phyloP scores from a whole-genome alignment of 2,113 vertebrate genomes.

The Bos taurus region DNA sequence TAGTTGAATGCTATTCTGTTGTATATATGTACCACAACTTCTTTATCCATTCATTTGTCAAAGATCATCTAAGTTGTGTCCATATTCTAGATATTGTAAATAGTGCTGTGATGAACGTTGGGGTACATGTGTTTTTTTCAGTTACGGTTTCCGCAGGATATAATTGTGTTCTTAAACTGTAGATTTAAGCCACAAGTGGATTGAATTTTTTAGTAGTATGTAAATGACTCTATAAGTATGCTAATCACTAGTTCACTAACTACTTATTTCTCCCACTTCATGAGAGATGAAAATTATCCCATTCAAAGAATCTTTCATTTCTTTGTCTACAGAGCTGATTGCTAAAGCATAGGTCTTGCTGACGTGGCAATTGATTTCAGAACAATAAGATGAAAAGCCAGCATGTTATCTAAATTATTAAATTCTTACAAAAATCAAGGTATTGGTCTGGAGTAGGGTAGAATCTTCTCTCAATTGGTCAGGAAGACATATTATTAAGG shows the following conservation, averaged over 20 bases:
- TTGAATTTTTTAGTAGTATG: neutral
- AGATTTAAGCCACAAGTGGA: neutral
- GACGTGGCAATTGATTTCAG: neutral
- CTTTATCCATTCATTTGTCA: neutral
- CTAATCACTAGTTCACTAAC: neutral
- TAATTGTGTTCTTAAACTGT: neutral
- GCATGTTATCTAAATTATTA: neutral
- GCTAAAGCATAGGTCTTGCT: constrained; percentile 6
- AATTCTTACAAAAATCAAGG: neutral
- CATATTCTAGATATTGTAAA: neutral
- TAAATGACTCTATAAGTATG: constrained; percentile 28
- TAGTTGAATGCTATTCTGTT: neutral
- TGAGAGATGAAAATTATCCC: constrained; percentile 56
- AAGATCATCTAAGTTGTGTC: neutral
- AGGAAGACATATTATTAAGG: neutral
- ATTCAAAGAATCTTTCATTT: constrained; percentile 49
- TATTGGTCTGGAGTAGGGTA: neutral
- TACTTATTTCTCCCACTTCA: constrained; percentile 51
- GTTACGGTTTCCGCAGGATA: neutral
- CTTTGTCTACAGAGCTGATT: neutral
- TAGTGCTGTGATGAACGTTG: neutral
- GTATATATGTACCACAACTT: neutral
- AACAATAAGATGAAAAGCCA: neutral
- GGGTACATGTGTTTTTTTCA: neutral
- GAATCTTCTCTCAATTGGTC: neutral